Evolutionary conservation across 2,113 vertebrate genomes (phyloP), one percentile per base, ranked within the genome.

Genomic region (Reinhardtius hippoglossoides): DNA sequence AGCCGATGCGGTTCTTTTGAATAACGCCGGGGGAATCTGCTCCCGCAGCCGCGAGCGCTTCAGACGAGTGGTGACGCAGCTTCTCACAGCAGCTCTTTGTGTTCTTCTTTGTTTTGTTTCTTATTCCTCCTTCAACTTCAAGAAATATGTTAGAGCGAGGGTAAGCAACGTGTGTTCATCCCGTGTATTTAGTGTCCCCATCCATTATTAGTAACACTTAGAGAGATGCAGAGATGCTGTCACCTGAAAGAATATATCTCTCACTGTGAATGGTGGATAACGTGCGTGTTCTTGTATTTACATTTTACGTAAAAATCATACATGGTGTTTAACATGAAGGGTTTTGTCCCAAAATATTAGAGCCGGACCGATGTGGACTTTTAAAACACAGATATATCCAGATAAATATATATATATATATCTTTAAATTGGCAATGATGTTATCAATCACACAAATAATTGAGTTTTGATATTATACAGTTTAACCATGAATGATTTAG

Each of bases 121-220:
- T 70, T 77, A 3, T 13, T 80, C 42, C 62, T 69, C 80, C 71
- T 86, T 88, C 90, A 90, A 90, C 92, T 91, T 93, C 91, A 94
- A 96, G 96, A 97, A 96, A 95, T 96, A 96, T 79, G 92, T 95
- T 94, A 95, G 94, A 94, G 95, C 94, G 70, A 95, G 95, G 95
- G 95, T 95, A 95, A 96, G 96, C 88, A 56, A 74, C 46, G 58
- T 57, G 13, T 82, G 26, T 86, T 31, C 71, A 2, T 81, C 14
- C 10, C 77, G 54, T 88, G 56, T 46, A 23, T 80, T 66, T 31
- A 78, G 26, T 82, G 70, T 87, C 37, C 54, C 54, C 76, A 50
- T 85, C 26, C 52, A 12, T 81, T 48, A 7, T 42, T 5, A 56
- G 27, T 26, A 80, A 23, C 55, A 26, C 76, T 73, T 59, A 67